These are phyloP conservation scores for Cantharis nigra DNA, from an alignment of 2,888 invertebrate species.

Conservation along the genomic window DNA sequence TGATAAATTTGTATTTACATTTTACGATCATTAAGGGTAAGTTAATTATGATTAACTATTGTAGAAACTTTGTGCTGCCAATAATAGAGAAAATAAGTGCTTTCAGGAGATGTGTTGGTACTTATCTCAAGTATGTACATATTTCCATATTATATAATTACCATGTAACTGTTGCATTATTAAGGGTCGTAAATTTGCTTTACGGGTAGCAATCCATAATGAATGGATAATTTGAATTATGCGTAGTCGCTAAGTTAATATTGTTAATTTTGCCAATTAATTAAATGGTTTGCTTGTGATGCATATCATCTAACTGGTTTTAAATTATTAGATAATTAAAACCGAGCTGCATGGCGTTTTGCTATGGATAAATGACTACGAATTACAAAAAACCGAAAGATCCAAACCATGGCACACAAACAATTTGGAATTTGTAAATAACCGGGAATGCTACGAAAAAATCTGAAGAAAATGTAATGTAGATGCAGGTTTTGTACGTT, in stretches of 20 bases:
- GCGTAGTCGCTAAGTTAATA: background rate
- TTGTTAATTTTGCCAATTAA: background rate
- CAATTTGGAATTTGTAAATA: too few species aligned
- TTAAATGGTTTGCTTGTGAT: background rate
- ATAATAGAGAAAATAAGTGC: background rate
- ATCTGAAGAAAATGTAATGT: too few species aligned
- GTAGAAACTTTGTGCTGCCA: background rate
- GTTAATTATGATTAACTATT: background rate
- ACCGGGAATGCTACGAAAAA: too few species aligned
- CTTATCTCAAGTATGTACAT: background rate
- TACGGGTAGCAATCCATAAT: background rate
- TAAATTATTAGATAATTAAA: background rate
- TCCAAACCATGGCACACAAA: too few species aligned
- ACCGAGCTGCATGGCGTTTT: background rate
- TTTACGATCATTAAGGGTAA: background rate
- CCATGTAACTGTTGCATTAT: background rate
- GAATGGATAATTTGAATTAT: background rate
- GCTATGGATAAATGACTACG: too few species aligned
- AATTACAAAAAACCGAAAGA: too few species aligned
- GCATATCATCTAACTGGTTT: background rate
- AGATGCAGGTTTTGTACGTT: too few species aligned
- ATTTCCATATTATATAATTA: background rate
- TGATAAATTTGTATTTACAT: background rate
- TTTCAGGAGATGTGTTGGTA: background rate
- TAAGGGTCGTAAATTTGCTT: background rate